phyloP scores from a whole-genome alignment of 2,113 vertebrate species.

The Jacana jacana region DNA sequence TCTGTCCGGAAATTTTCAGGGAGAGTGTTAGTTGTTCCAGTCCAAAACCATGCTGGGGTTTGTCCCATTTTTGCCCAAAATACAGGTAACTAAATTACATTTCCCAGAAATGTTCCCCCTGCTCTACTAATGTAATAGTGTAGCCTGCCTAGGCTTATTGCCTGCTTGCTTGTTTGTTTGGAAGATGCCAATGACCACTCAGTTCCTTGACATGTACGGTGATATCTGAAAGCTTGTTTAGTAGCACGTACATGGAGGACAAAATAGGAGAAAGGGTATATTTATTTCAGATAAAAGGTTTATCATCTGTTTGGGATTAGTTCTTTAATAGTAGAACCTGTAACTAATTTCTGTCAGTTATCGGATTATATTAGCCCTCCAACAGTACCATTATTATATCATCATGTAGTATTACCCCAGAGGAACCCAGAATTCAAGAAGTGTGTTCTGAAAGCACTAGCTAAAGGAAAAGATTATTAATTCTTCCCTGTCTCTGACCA shows the following conservation, averaged over 20 bases:
- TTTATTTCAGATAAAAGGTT: background rate
- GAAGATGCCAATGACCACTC: background rate
- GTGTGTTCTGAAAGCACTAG: background rate
- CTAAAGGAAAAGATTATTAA: background rate
- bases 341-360: background rate
- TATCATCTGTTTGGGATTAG: background rate
- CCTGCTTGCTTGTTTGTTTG: background rate
- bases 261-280: background rate
- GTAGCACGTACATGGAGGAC: accelerated
- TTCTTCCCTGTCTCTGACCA: background rate
- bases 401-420: background rate
- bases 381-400: background rate
- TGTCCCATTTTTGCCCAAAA: background rate
- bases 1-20: background rate
- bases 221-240: background rate
- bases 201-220: background rate
- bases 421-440: background rate
- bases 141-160: background rate
- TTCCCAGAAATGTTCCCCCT: background rate
- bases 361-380: background rate
- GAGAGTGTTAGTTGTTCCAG: background rate
- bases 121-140: background rate
- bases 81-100: too few species aligned
- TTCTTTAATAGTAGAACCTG: background rate
- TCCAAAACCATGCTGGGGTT: background rate